Base-by-base conservation (phyloP, 2,797 vertebrate species). In the Neosalanx taihuensis region DNA sequence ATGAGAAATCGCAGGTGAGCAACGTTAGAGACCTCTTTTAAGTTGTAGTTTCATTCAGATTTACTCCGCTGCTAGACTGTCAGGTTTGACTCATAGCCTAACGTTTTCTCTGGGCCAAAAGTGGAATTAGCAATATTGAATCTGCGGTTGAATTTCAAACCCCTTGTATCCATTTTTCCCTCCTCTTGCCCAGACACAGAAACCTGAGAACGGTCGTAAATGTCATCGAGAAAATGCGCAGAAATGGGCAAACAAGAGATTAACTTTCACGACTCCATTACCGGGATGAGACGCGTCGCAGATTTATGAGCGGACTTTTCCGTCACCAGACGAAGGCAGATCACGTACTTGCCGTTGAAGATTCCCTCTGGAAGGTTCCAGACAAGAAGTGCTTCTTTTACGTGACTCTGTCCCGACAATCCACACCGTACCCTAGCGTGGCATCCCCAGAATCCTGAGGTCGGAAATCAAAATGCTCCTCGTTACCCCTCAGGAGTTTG, bases 101-200 rank as follows among this genome's bases (percentile, higher is more conserved):
- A 73, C 72, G 74, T 87, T 89, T 89, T 82, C 82, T 75, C 80
- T 30, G 23, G 73, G 90, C 88, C 88, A 90, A 88, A 88, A 90
- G 84, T 81, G 79, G 76, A 90, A 90, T 90, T 88, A 90, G 81
- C 79, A 4, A 86, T 88, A 91, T 92, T 90, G 86, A 90, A 90
- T 89, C 78, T 20, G 23, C 46, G 57, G 74, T 73, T 26, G 51
- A 81, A 85, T 83, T 86, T 84, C 81, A 82, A 89, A 74, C 78
- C 81, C 84, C 81, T 86, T 69, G 65, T 65, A 64, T 69, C 65
- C 73, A 79, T 77, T 69, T 75, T 73, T 62, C 75, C 79, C 57
- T 70, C 35, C 64, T 23, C 41, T 67, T 20, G 57, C 20, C 31
- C 17, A 57, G 37, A 17, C 77, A 72, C 75, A 76, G 64, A 61